Base-by-base conservation (phyloP, 2,888 invertebrate species). In the Cataglyphis rosenhaueri region DNA sequence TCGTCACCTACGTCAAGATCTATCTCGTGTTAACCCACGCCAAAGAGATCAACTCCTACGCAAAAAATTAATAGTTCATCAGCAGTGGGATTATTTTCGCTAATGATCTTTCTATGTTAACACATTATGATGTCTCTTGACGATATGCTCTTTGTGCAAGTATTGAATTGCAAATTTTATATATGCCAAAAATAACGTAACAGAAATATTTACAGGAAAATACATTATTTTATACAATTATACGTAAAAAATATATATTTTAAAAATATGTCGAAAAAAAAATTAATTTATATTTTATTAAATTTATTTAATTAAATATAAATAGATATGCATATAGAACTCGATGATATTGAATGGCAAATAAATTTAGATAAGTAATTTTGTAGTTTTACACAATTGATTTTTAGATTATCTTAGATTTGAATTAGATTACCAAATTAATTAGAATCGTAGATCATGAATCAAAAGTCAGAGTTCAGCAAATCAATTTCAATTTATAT, bases 51-150 rank as follows among this genome's bases (percentile, higher is more conserved):
- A 41, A 78, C 78, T 25, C 57, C 76, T 55, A 76, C 76, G 68
- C 78, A 44, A 78, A 59, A 73, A 78, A 73, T 78, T 73, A 78
- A 73, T 44, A 44, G 59, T 73, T 59, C 59, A 71, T 78, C 15
- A 78, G 44, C 18, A 18, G 12, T 44, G 25, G 41, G 5, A 71
- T 73, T 57, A 73, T 44, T 78, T 76, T 29, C 38, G 15, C 52
- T 44, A 73, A 61, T 59, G 44, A 44, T 59, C 25, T 41, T 15
- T 65, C 29, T 29, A 32, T 66, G 55, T 55, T 25, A 38, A n/a
- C 18, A 35, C 3, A 0, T 55, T n/a, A 4, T 12, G 8, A 3
- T 15, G 5, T 5, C 41, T 76, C 15, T 61, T 38, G 55, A 76
- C 29, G 38, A 29, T 71, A 65, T 21, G 18, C 32, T 48, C 18